Evolutionary conservation across 2,113 vertebrate species (phyloP).

Genomic region (Malurus elegans): DNA sequence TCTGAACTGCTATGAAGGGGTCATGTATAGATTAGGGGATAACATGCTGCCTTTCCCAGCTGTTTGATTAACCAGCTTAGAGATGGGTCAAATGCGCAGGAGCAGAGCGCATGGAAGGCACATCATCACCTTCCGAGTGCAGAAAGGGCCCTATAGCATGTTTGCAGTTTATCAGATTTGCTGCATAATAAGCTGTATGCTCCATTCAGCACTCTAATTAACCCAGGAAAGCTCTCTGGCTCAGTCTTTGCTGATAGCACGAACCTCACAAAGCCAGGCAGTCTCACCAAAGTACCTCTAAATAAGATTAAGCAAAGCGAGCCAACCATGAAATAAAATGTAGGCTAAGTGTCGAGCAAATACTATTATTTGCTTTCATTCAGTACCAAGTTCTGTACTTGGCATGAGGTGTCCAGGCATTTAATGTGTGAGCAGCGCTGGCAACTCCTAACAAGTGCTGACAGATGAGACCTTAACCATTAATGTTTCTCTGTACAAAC

Average conservation of each 20-base stretch:
- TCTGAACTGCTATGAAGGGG: background rate
- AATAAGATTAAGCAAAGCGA: slow-evolving; percentile 46
- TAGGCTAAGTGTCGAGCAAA: background rate
- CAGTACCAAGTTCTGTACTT: background rate
- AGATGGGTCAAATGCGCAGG: background rate
- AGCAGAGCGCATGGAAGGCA: background rate
- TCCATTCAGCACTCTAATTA: slow-evolving; percentile 38
- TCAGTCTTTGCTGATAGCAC: slow-evolving; percentile 22
- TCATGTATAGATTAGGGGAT: slow-evolving; percentile 20
- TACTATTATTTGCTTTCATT: background rate
- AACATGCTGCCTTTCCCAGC: slow-evolving; percentile 1
- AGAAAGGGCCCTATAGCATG: background rate
- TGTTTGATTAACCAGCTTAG: slow-evolving; percentile 51
- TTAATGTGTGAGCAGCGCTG: background rate
- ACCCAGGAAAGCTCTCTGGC: background rate
- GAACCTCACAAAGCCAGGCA: slow-evolving; percentile 26
- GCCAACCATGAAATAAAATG: slow-evolving; percentile 36
- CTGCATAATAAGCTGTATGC: background rate
- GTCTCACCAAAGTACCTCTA: slow-evolving; percentile 26
- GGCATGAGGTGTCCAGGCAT: background rate
- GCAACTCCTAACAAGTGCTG: background rate
- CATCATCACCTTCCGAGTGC: background rate
- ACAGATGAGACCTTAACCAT: background rate
- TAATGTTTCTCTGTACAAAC: background rate
- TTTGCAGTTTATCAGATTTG: slow-evolving; percentile 17